phyloP scores from a whole-genome alignment of 2,797 vertebrate species.

The Galagoides demidoff region DNA sequence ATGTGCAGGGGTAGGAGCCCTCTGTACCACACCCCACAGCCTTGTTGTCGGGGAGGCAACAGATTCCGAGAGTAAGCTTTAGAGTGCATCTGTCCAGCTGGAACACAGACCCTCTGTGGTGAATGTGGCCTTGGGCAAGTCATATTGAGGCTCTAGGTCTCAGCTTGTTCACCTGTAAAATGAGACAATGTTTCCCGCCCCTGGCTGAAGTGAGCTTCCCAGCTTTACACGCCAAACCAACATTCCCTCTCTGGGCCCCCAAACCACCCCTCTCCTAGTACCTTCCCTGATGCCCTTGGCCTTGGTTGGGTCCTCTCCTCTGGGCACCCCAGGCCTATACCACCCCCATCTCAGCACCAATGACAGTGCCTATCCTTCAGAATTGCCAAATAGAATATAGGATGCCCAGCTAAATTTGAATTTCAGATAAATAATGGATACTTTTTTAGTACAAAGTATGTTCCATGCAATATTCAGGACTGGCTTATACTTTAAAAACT shows the following conservation, averaged over 20 bases:
- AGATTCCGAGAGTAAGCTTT: background rate
- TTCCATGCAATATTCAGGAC: background rate
- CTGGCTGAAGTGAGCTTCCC: background rate
- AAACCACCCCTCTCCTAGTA: background rate
- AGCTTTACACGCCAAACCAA: background rate
- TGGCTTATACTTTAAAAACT: background rate
- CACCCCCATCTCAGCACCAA: background rate
- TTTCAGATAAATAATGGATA: background rate
- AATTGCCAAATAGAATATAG: background rate
- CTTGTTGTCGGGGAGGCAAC: background rate
- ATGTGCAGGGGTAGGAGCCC: background rate
- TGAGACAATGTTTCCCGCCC: background rate
- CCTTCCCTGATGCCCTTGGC: background rate
- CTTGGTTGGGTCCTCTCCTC: background rate
- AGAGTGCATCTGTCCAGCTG: background rate
- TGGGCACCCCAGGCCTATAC: background rate
- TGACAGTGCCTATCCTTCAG: background rate
- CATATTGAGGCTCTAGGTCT: background rate
- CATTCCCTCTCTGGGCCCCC: background rate
- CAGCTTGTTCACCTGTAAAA: background rate
- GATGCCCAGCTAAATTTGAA: background rate
- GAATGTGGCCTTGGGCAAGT: background rate
- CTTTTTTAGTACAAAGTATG: background rate
- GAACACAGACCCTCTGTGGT: background rate
- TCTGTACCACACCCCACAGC: background rate